These are phyloP conservation scores for Agonopterix heracliana DNA, from an alignment of 2,888 invertebrate species.

Conservation along the genomic window DNA sequence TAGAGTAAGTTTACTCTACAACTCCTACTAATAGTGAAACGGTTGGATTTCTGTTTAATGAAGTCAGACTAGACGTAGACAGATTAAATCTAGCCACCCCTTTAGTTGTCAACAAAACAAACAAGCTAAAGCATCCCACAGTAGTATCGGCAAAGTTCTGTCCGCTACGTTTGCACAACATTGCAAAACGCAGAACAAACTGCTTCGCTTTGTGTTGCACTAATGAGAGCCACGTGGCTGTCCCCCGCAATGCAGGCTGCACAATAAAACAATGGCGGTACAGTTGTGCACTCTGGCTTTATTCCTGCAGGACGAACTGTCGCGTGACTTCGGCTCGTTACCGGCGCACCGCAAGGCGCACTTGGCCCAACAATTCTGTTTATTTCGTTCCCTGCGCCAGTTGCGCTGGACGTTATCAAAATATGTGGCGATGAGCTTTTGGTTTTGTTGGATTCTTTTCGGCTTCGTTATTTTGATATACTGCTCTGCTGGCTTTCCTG, in stretches of 20 bases:
- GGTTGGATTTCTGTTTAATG: background rate
- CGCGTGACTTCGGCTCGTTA: conserved; percentile 64
- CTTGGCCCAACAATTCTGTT: conserved; percentile 41
- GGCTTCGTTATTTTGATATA: background rate
- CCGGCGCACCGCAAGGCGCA: conserved; percentile 49
- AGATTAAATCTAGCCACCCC: no score
- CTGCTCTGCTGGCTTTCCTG: background rate
- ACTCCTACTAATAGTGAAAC: background rate
- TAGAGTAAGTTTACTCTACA: conserved; percentile 12
- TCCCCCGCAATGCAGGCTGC: conserved; percentile 73
- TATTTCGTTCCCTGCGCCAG: conserved; percentile 37
- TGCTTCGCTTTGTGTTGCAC: conserved; percentile 68
- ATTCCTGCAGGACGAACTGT: conserved; percentile 66
- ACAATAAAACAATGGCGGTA: conserved; percentile 71
- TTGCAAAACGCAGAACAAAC: conserved; percentile 71
- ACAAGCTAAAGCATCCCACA: conserved; percentile 16
- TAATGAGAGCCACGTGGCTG: conserved; percentile 75
- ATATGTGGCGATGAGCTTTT: conserved; percentile 7
- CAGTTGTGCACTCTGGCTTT: conserved; percentile 65
- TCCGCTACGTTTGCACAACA: conserved; percentile 62
- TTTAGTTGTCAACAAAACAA: background rate
- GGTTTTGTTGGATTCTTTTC: no score
- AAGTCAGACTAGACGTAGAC: background rate
- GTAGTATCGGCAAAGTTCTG: conserved; percentile 47
- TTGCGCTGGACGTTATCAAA: conserved; percentile 31